These are phyloP conservation scores for Holacanthella duospinosa DNA, from an alignment of 2,888 invertebrate genomes.

Conservation along the genomic window DNA sequence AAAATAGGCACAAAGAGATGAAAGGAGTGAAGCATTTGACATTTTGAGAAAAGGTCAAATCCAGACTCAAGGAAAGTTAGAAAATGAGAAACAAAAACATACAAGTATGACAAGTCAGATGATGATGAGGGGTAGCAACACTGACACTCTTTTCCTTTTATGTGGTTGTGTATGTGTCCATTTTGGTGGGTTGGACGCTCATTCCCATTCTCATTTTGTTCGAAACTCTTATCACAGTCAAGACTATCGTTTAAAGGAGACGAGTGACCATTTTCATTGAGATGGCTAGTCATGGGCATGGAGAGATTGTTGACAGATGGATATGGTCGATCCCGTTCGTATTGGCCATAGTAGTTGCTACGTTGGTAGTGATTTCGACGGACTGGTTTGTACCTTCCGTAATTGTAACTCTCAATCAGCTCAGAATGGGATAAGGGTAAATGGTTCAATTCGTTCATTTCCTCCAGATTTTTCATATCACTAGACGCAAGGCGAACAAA, in stretches of 20 bases:
- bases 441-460: background rate
- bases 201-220: constrained; percentile 6
- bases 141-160: background rate
- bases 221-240: background rate
- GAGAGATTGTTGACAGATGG: background rate
- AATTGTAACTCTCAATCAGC: constrained; percentile 1
- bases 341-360: background rate
- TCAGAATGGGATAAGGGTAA: background rate
- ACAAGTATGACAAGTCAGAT: constrained; percentile 12
- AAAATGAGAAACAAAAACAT: constrained; percentile 12
- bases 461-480: constrained; percentile 1
- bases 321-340: background rate
- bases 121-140: constrained; percentile 13
- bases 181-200: background rate
- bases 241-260: background rate
- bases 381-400: background rate
- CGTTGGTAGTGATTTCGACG: background rate
- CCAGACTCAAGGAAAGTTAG: background rate
- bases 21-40: background rate
- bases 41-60: background rate
- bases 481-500: background rate
- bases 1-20: background rate
- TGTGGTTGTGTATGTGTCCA: constrained; percentile 8
- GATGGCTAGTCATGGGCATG: background rate
- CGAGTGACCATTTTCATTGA: background rate